Evolutionary conservation across 2,113 vertebrate species (phyloP), one percentile per base, ranked within the genome.

Genomic region (Delphinus delphis): DNA sequence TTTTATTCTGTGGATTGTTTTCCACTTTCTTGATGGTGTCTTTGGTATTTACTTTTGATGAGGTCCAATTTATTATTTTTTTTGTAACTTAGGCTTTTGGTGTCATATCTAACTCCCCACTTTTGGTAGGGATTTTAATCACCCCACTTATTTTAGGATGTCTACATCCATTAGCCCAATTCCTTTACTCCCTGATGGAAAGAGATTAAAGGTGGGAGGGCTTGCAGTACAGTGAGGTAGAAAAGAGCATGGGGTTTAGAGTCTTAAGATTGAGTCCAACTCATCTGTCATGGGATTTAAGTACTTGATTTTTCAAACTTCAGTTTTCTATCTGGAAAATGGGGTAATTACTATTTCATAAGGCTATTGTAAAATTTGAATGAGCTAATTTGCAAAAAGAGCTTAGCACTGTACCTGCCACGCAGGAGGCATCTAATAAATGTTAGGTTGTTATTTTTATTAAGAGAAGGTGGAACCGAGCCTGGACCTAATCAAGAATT

Each of bases 1-100:
- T 71, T 55, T 23, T 5, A 26, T 58, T 76, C 53, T 96, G 14
- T 65, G 8, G 17, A 1, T 85, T 60, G 26, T 67, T 77, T 95
- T 73, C 80, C 25, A 47, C n/a, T 88, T 63, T 93, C 28, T 55
- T 80, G 23, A 36, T 82, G n/a, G 11, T 44, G 17, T 53, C 14
- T 73, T 68, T 90, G 90, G 15, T 62, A 62, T 88, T 96, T 93
- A 70, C 65, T 44, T 38, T 82, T 86, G 67, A 71, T 71, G 71
- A 68, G 50, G 26, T 93, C 25, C 9, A 71, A 71, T 88, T 62
- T 87, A 68, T 36, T 71, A 74, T 96, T 92, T 50, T 12, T 68
- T 86, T 93, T 90, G 53, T 65, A 36, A 26, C 15, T 73, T 81
- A 68, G 63, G 58, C 26, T 68, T 96, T 96, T 70, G 23, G 26